These are phyloP conservation scores for Drosophila prostipennis DNA, from an alignment of 2,888 invertebrate genomes.

Conservation along the genomic window DNA sequence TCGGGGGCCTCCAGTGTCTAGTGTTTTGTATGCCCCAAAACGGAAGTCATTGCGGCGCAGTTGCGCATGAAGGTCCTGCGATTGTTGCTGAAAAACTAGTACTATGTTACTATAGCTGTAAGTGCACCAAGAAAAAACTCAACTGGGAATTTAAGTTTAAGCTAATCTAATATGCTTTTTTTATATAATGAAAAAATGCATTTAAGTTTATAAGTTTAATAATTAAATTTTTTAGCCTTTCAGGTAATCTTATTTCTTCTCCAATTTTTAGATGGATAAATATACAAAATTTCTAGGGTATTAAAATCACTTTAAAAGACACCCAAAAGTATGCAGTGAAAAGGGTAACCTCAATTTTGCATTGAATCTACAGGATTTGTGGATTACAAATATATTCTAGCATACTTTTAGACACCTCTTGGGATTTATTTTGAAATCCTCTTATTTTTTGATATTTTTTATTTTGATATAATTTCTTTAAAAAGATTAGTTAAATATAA, in stretches of 20 bases:
- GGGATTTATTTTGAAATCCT: too few relatives aligned
- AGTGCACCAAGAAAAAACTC: slow-evolving; percentile 18
- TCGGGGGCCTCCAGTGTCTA: slow-evolving; percentile 45
- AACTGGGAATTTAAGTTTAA: not conserved
- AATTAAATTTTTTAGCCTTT: not conserved
- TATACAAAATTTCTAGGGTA: too few relatives aligned
- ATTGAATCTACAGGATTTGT: too few relatives aligned
- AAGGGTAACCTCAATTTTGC: too few relatives aligned
- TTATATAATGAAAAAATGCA: not conserved
- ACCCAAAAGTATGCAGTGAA: too few relatives aligned
- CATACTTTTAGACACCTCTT: too few relatives aligned
- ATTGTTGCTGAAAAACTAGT: slow-evolving; percentile 16
- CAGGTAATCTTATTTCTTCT: too few relatives aligned
- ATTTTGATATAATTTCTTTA: not conserved
- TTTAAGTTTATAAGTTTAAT: not conserved
- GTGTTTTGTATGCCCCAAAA: slow-evolving; percentile 42
- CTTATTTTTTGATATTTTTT: not conserved
- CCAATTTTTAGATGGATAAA: too few relatives aligned
- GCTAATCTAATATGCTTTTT: not conserved
- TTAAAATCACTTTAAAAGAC: too few relatives aligned
- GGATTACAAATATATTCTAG: too few relatives aligned
- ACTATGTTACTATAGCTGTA: not conserved
- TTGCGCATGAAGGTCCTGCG: slow-evolving; percentile 54
- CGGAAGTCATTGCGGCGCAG: slow-evolving; percentile 74
- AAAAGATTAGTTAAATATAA: too few relatives aligned